Conservation (phyloP, 2,888 invertebrate species). For the Lordiphosa andalusiaca region DNA sequence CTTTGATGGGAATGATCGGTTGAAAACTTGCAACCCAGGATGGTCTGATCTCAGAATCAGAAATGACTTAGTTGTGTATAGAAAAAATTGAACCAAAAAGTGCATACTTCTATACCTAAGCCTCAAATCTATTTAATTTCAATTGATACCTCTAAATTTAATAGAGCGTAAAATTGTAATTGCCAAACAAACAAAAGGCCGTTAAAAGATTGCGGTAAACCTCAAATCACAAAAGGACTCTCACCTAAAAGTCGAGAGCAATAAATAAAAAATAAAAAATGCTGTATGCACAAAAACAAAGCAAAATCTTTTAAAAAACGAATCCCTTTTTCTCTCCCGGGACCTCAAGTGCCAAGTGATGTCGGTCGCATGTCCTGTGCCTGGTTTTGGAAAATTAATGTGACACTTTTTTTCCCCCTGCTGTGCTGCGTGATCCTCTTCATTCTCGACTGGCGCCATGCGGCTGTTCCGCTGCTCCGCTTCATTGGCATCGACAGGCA, state of each 20-base stretch:
- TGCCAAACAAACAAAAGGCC: constrained; percentile 51
- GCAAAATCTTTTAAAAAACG: constrained; percentile 14
- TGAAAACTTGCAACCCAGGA: too few relatives aligned
- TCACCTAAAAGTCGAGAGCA: constrained; percentile 31
- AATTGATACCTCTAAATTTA: constrained; percentile 1
- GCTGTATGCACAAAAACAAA: constrained; percentile 68
- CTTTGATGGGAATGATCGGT: too few relatives aligned
- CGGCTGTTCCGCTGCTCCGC: constrained; percentile 31
- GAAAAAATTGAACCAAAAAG: too few relatives aligned
- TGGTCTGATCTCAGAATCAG: too few relatives aligned
- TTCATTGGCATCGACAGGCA: constrained; percentile 30
- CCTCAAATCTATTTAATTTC: neutral
- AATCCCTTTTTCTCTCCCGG: constrained; percentile 12
- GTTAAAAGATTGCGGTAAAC: constrained; percentile 51
- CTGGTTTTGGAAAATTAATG: constrained; percentile 44
- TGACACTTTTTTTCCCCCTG: constrained; percentile 46
- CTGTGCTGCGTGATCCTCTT: constrained; percentile 29
- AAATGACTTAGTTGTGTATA: too few relatives aligned
- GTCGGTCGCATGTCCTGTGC: constrained; percentile 53
- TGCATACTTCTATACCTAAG: too few relatives aligned
- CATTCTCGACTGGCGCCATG: constrained; percentile 51
- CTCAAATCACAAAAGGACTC: constrained; percentile 17
- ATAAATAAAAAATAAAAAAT: constrained; percentile 62
- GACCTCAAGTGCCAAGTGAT: constrained; percentile 57
- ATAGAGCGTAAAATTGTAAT: constrained; percentile 13